These are phyloP conservation scores for Micrasema longulum DNA, from an alignment of 1,140 invertebrate species.

Conservation along the genomic window DNA sequence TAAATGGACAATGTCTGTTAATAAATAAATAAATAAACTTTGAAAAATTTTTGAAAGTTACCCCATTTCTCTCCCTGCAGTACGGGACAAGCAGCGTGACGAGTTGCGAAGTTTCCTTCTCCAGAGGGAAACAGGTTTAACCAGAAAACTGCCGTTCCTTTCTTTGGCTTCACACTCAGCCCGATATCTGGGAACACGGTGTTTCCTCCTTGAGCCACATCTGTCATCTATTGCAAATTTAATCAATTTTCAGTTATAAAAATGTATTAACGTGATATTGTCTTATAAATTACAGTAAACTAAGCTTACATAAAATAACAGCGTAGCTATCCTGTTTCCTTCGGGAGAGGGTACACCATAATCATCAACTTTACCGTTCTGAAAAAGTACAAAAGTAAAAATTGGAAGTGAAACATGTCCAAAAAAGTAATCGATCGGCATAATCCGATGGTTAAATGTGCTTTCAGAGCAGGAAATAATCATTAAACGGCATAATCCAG, in stretches of 20 bases:
- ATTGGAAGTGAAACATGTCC: too few relatives aligned
- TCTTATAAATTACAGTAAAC: too few relatives aligned
- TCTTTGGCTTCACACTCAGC: conserved; percentile 87
- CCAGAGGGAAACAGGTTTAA: conserved; percentile 92
- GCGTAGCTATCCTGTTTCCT: conserved; percentile 94
- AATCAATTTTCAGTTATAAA: too few relatives aligned
- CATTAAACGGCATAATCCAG: too few relatives aligned
- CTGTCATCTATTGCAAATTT: conserved; percentile 95
- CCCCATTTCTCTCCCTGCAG: conserved; percentile 97
- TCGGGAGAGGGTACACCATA: conserved; percentile 75
- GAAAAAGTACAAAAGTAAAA: conserved; percentile 62
- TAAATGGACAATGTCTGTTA: too few relatives aligned
- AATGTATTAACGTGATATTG: too few relatives aligned
- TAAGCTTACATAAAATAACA: conserved; percentile 90
- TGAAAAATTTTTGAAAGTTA: too few relatives aligned
- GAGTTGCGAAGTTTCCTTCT: conserved; percentile 91
- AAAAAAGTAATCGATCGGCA: too few relatives aligned
- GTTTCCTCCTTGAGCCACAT: conserved; percentile 94
- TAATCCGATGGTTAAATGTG: too few relatives aligned
- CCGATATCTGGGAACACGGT: conserved; percentile 93
- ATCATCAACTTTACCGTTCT: conserved; percentile 91
- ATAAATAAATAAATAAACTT: too few relatives aligned
- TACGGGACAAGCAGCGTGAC: conserved; percentile 98
- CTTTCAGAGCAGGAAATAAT: too few relatives aligned
- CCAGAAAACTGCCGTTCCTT: conserved; percentile 95